These are phyloP conservation scores for Phenacoccus solenopsis DNA, from an alignment of 1,140 invertebrate genomes.

Conservation along the genomic window DNA sequence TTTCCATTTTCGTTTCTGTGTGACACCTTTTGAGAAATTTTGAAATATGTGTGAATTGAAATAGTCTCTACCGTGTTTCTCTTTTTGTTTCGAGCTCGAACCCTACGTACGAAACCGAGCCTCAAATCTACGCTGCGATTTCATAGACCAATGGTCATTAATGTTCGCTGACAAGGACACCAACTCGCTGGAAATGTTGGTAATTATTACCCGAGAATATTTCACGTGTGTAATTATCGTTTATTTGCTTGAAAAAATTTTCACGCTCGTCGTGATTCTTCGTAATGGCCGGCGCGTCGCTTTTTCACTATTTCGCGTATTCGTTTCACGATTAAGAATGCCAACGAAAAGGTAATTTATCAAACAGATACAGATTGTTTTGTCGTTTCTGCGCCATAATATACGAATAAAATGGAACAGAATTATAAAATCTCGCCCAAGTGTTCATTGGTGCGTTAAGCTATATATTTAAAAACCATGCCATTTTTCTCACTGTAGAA, in stretches of 20 bases:
- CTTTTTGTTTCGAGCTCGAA: neutral
- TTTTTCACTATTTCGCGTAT: neutral
- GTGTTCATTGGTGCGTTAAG: neutral
- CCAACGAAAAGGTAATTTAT: neutral
- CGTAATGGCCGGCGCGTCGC: neutral
- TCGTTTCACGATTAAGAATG: neutral
- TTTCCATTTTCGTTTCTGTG: too few relatives aligned
- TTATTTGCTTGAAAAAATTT: neutral
- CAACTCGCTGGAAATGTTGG: neutral
- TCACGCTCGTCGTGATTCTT: neutral
- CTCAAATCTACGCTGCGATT: neutral
- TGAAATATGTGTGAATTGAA: too few relatives aligned
- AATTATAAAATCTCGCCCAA: neutral
- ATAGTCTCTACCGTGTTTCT: too few relatives aligned
- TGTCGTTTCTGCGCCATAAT: neutral
- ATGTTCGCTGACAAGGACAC: neutral
- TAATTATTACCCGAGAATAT: neutral
- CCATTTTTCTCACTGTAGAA: too few relatives aligned
- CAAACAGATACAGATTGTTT: neutral
- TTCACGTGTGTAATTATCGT: conserved; percentile 1
- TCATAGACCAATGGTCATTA: neutral
- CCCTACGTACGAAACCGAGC: neutral
- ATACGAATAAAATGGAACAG: neutral
- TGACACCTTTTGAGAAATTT: too few relatives aligned
- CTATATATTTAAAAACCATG: neutral